Base-by-base conservation (phyloP, 2,888 invertebrate genomes). In the Hylaea fasciaria region DNA sequence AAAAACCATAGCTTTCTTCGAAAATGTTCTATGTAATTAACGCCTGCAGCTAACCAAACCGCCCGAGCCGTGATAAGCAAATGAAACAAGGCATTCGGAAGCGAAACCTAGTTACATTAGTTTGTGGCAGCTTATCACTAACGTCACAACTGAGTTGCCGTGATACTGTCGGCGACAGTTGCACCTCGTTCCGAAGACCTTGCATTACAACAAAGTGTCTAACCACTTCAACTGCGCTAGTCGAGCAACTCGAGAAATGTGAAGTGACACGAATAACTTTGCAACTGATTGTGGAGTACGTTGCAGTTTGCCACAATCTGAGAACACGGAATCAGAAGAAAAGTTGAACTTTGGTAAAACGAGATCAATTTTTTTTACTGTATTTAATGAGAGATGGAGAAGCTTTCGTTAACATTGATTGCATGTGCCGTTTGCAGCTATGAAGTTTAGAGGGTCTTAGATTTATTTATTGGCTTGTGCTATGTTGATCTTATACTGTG, bases 131-230 rank as follows among this genome's bases (percentile, higher is more conserved):
- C 78, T 81, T 81, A 81, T 77, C 81, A 72, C 69, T 69, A 68
- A 71, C 71, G 76, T 69, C 66, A 64, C 69, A 70, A 75, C 74
- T 71, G 80, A 81, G 78, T 81, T 80, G 64, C 51, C 46, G 69
- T 66, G 73, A 71, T 76, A 74, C 72, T 77, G 78, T 71, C 73
- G 64, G 14, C 68, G 69, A 56, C 77, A 81, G 80, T 76, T 73
- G 82, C 81, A 86, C 85, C 87, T 81, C 71, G 73, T 72, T 71
- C 69, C 74, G 70, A 79, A 79, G 82, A 83, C 84, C 87, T 82
- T 79, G 83, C 82, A 84, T 82, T 79, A 82, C 82, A 84, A 84
- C 86, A 83, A 86, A 85, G 81, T 87, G 81, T 84, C 86, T 78
- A 82, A 81, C 81, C 81, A 78, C 80, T 85, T 79, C 81, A 79